Evolutionary conservation across 2,797 vertebrate genomes (phyloP), one percentile per base, ranked within the genome.

Genomic region (Vireo griseus): DNA sequence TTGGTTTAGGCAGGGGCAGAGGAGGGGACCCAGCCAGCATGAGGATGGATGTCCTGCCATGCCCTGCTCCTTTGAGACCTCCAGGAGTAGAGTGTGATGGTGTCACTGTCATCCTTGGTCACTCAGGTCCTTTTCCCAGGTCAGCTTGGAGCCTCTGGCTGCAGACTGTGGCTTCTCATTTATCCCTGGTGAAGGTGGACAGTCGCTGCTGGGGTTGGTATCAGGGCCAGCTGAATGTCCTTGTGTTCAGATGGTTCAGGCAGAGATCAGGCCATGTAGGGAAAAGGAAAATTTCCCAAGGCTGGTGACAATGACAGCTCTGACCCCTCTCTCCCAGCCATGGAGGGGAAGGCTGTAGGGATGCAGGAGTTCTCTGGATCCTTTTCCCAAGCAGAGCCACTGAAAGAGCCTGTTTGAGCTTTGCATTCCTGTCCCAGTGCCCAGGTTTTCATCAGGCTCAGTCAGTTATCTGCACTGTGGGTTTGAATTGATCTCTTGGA

Each of bases 201-300:
- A 13, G 18, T 47, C 0, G 0, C 40, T 73, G 47, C 48, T 65
- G 77, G 28, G 29, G 7, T 28, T 1, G 1, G 71, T 7, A 1
- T 31, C 26, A 8, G 33, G 33, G 16, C 24, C 2, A 4, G 31
- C 13, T 18, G 33, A 14, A 16, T 9, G 4, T 67, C 44, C 14
- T 35, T 2, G 1, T 2, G 3, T 25, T 61, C 2, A 0, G 10
- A 10, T 61, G n/a, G 19, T 45, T 88, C 21, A 11, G 35, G 39
- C 58, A 72, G 63, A 35, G 40, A 63, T 51, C 45, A 69, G 51
- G 42, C 24, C 6, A 0, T n/a, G 44, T 5, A 22, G 0, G 6
- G 72, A 45, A 55, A 76, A 50, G 45, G 50, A 52, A 15, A 21
- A 48, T 24, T 69, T 48, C 28, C 55, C 18, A 29, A 51, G 42